Evolutionary conservation across 2,888 invertebrate species (phyloP), one percentile per base, ranked within the genome.

Genomic region (Drosophila mimica): DNA sequence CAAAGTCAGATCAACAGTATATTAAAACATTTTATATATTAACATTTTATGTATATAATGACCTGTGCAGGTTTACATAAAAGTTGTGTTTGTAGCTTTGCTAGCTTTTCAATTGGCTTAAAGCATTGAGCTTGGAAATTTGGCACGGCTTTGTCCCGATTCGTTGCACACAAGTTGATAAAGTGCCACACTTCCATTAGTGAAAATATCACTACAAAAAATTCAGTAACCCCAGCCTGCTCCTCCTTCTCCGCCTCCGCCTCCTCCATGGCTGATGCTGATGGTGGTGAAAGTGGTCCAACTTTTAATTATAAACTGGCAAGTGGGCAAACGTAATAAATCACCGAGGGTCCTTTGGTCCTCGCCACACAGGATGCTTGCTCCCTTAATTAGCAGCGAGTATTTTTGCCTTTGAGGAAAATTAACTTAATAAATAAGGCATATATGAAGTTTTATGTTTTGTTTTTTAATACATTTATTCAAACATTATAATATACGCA

Each of bases 251-350:
- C 2, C n/a, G n/a, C n/a, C n/a, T n/a, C n/a, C n/a, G n/a, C 43
- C 43, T 6, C 2, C 43, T 20, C 6, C 11, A 5, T 43, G 4
- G 20, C 6, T 20, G 43, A 20, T 43, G 46, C 8, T 46, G 15
- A 13, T 20, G 13, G 4, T 4, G 58, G 11, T 25, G 46, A 49
- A 31, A 33, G 68, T 53, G 68, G 68, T 25, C 48, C 38, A 81
- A 83, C 72, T 81, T 81, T 81, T 81, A 83, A 83, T 81, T 81
- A 64, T 75, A 69, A 84, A 75, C 79, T 75, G 51, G 54, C 70
- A 62, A 67, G 66, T 76, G 71, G 62, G 43, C 43, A 53, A 59
- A 65, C 66, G 73, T 58, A 68, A 68, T 73, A 76, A 63, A 69
- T 69, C 49, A 9, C 7, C 9, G 15, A n/a, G 30, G n/a, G 11